A percentile compares a stretch with the other conserved stretches of the same genome.
phyloP scores from a whole-genome alignment of 1,140 invertebrate species.

The Scylla paramamosain region DNA sequence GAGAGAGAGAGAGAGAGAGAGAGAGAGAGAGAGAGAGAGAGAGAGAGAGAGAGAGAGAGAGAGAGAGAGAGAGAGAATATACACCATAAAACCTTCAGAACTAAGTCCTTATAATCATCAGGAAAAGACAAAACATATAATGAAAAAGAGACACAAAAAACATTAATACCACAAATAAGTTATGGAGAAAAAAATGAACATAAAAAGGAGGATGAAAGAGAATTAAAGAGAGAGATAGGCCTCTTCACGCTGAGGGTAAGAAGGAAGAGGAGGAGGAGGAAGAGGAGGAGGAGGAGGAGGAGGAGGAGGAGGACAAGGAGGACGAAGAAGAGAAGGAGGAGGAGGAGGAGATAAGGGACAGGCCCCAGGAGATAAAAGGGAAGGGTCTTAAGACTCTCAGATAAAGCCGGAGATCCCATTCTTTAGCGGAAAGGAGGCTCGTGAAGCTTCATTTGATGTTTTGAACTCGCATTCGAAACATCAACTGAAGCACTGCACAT shows the following conservation, averaged over 20 bases:
- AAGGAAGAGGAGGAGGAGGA: too few species aligned
- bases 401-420: neutral
- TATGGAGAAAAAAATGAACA: neutral
- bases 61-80: too few species aligned
- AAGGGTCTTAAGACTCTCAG: neutral
- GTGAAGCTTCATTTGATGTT: conserved; percentile 22
- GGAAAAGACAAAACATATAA: too few species aligned
- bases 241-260: neutral
- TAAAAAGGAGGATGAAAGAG: neutral
- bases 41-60: too few species aligned
- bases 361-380: neutral
- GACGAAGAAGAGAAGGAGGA: neutral
- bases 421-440: neutral
- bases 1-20: too few species aligned
- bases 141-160: too few species aligned
- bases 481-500: neutral
- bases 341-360: neutral
- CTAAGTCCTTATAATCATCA: too few species aligned
- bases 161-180: neutral
- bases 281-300: neutral
- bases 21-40: too few species aligned
- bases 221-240: neutral
- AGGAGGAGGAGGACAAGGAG: neutral
- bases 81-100: too few species aligned
- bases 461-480: neutral